These are phyloP conservation scores for Galago senegalensis DNA, from an alignment of 2,797 vertebrate species.

Conservation along the genomic window DNA sequence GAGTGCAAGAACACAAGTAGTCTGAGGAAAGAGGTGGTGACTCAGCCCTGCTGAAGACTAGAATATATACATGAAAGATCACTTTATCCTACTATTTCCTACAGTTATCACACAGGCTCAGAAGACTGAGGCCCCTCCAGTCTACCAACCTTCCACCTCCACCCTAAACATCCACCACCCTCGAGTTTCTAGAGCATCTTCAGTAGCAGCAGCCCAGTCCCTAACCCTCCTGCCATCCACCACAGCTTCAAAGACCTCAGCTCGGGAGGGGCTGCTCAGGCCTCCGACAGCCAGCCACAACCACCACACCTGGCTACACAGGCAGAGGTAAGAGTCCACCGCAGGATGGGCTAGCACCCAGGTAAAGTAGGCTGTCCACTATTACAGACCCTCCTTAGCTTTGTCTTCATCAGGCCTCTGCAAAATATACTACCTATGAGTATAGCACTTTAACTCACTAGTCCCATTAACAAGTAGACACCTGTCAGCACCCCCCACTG, in stretches of 20 bases:
- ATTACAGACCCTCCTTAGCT: not conserved
- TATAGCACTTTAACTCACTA: not conserved
- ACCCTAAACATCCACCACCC: not conserved
- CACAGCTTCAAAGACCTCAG: constrained; percentile 20
- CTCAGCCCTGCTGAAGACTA: not conserved
- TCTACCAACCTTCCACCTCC: not conserved
- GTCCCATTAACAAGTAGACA: not conserved
- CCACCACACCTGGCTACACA: constrained; percentile 32
- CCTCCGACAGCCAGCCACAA: constrained; percentile 10
- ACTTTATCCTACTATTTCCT: not conserved
- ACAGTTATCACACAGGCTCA: constrained; percentile 39
- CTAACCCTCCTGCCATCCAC: not conserved
- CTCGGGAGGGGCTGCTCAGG: not conserved
- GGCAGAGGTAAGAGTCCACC: constrained; percentile 70
- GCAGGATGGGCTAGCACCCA: not conserved
- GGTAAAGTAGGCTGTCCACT: not conserved
- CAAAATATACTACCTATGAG: not conserved
- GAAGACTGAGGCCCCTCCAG: not conserved
- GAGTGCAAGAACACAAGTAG: not conserved
- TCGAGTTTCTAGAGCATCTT: not conserved
- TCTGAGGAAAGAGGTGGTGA: not conserved
- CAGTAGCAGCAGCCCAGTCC: not conserved
- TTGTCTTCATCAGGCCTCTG: not conserved
- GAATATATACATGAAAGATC: not conserved
- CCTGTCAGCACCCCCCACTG: not conserved